Percentiles rank a stretch among this genome's conserved stretches.
phyloP scores from a whole-genome alignment of 2,888 invertebrate species.

The Oxystoma pomonae region DNA sequence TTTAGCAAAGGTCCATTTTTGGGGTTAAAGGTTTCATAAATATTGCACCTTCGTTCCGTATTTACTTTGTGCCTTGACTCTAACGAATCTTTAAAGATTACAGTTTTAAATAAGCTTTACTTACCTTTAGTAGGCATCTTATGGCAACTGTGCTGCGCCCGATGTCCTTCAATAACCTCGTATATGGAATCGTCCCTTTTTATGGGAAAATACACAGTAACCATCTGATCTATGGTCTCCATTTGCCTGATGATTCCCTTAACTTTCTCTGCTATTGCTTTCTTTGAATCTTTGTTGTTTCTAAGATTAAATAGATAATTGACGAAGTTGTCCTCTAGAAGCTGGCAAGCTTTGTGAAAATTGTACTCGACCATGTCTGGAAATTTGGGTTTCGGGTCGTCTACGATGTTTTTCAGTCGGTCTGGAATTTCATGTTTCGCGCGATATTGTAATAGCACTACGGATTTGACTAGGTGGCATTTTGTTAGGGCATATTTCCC shows the following conservation, averaged over 20 bases:
- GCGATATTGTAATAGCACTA: slow-evolving; percentile 4
- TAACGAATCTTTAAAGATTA: no score
- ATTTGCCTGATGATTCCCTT: slow-evolving; percentile 91
- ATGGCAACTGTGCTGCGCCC: slow-evolving; percentile 96
- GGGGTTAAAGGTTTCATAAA: no score
- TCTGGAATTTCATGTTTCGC: slow-evolving; percentile 68
- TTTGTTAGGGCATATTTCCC: no score
- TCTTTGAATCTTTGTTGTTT: slow-evolving; percentile 63
- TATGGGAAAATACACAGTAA: slow-evolving; percentile 91
- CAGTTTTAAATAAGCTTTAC: no score
- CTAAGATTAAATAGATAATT: slow-evolving; percentile 66
- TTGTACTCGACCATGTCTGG: slow-evolving; percentile 95
- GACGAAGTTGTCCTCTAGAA: slow-evolving; percentile 82
- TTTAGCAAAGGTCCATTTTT: no score
- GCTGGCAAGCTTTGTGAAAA: slow-evolving; percentile 91
- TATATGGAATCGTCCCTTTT: slow-evolving; percentile 94
- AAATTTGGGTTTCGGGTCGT: slow-evolving; percentile 77
- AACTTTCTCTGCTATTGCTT: slow-evolving; percentile 88
- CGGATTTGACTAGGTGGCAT: no score
- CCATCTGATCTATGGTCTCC: slow-evolving; percentile 89
- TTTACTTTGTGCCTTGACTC: no score
- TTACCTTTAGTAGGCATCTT: slow-evolving; percentile 88
- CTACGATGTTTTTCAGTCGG: slow-evolving; percentile 73
- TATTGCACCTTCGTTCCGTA: no score
- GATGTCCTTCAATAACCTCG: slow-evolving; percentile 94